phyloP scores from a whole-genome alignment of 2,888 invertebrate genomes.

The Stratiomys singularior region DNA sequence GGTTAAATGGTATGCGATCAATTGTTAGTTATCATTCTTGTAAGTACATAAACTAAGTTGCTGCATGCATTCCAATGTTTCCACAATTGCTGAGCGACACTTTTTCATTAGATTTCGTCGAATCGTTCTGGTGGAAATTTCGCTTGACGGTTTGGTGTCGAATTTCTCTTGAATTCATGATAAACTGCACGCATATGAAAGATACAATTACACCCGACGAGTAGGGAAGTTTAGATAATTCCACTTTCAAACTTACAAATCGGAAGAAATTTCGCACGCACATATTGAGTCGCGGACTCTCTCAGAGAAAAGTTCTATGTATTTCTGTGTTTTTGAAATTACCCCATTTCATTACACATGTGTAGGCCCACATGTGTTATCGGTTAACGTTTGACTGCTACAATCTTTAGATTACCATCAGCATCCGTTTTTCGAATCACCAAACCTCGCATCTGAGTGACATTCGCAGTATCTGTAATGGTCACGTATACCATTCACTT shows the following conservation, averaged over 20 bases:
- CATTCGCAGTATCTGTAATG: not conserved
- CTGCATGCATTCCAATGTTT: too few species aligned
- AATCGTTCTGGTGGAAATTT: too few species aligned
- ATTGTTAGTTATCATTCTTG: not conserved
- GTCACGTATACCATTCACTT: conserved; percentile 36
- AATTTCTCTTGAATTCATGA: too few species aligned
- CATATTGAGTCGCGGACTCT: not conserved
- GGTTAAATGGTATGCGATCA: too few species aligned
- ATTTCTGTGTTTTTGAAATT: not conserved
- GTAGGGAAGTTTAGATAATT: too few species aligned
- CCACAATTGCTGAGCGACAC: too few species aligned
- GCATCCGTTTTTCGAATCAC: not conserved
- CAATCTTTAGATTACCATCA: not conserved
- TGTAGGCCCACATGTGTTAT: not conserved
- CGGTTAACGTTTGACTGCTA: not conserved
- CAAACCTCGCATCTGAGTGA: not conserved
- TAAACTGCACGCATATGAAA: too few species aligned
- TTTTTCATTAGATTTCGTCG: too few species aligned
- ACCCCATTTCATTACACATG: not conserved
- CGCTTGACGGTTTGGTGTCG: too few species aligned
- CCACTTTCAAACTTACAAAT: not conserved
- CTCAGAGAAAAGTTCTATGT: not conserved
- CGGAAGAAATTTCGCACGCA: not conserved
- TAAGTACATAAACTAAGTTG: not conserved
- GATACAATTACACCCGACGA: too few species aligned